Conservation (phyloP, 2,888 invertebrate genomes). For the Lasioglossum vierecki region DNA sequence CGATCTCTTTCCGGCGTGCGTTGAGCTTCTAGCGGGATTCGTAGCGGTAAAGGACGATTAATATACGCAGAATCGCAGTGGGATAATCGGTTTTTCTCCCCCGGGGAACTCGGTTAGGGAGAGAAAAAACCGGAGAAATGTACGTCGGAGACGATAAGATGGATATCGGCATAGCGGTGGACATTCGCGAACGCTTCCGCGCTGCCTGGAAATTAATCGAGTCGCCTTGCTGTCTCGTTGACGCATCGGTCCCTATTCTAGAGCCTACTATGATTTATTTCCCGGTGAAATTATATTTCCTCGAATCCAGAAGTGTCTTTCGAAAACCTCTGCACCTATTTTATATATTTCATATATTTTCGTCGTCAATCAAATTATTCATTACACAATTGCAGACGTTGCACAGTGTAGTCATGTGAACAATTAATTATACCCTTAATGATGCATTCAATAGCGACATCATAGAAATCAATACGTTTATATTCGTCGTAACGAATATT, state of each 20-base stretch:
- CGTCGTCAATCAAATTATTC: too few relatives aligned
- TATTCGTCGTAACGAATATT: too few relatives aligned
- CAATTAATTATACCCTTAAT: too few relatives aligned
- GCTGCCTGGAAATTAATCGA: conserved; percentile 19
- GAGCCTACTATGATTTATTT: not conserved
- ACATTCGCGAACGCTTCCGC: conserved; percentile 6
- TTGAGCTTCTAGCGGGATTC: conserved; percentile 53
- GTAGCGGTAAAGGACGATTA: conserved; percentile 61
- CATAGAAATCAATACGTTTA: too few relatives aligned
- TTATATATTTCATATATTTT: too few relatives aligned
- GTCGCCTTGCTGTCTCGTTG: not conserved
- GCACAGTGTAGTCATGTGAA: too few relatives aligned
- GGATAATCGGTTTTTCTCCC: conserved; percentile 44
- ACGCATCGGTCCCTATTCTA: not conserved
- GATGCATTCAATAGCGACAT: too few relatives aligned
- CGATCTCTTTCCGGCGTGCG: conserved; percentile 14
- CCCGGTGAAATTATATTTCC: not conserved
- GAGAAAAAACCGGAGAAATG: conserved; percentile 3
- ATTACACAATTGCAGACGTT: too few relatives aligned
- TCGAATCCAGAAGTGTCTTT: not conserved
- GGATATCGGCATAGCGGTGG: conserved; percentile 20
- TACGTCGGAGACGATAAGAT: conserved; percentile 20
- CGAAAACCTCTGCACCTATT: not conserved
- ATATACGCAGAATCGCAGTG: conserved; percentile 35
- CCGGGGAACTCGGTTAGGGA: conserved; percentile 12